Evolutionary conservation across 2,888 invertebrate genomes (phyloP).

Genomic region (Pachycephus smyrnensis): DNA sequence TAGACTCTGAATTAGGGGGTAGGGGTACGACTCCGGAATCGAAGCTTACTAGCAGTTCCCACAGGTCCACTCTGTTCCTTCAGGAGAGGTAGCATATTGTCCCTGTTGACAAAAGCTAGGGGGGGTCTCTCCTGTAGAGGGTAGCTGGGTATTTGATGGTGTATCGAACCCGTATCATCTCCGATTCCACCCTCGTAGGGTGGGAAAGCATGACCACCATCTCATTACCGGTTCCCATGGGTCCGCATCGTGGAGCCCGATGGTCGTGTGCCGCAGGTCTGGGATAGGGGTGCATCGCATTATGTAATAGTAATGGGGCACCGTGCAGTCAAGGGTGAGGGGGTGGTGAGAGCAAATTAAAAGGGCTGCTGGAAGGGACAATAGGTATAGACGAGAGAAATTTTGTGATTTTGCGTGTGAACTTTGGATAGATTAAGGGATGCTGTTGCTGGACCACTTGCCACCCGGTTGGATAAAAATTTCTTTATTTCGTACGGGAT

Average conservation of each 20-base stretch:
- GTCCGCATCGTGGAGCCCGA: constrained; percentile 44
- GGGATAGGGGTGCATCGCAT: constrained; percentile 58
- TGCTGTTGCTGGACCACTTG: background rate
- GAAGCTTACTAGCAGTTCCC: constrained; percentile 47
- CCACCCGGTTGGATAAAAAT: background rate
- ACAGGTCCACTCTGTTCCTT: constrained; percentile 55
- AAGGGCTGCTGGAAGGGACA: constrained; percentile 26
- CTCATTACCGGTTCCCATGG: constrained; percentile 67
- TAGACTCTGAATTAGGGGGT: background rate
- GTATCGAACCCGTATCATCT: constrained; percentile 11
- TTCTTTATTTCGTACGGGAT: background rate
- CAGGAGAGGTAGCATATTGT: constrained; percentile 62
- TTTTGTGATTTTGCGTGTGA: constrained; percentile 52
- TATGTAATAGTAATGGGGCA: constrained; percentile 60
- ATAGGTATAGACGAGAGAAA: background rate
- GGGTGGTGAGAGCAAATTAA: constrained; percentile 19
- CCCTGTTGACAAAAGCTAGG: constrained; percentile 64
- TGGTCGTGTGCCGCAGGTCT: constrained; percentile 36
- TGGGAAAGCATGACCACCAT: constrained; percentile 66
- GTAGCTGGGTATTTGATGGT: constrained; percentile 23
- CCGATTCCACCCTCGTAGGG: constrained; percentile 28
- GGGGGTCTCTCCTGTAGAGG: constrained; percentile 51
- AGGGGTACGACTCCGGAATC: background rate
- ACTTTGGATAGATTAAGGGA: constrained; percentile 27
- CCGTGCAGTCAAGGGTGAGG: constrained; percentile 23